Evolutionary conservation across 2,113 vertebrate species (phyloP).

Genomic region (Gavia stellata): DNA sequence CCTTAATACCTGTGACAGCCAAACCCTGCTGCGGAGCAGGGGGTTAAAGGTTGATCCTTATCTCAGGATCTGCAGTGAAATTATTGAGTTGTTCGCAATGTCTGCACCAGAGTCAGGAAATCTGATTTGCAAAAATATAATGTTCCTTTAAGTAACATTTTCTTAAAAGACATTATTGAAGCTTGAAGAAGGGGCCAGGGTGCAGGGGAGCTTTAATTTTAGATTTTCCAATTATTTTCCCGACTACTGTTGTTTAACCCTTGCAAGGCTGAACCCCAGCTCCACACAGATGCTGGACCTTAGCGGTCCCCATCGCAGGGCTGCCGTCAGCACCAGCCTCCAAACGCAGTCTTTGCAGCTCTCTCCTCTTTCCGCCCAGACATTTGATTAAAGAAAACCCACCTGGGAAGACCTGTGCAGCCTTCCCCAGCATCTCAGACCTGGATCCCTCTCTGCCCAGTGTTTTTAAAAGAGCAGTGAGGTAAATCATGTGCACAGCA

Average conservation of each 20-base stretch:
- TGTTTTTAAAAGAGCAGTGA: neutral
- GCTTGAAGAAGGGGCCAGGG: slow-evolving; percentile 60
- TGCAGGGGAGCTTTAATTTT: slow-evolving; percentile 56
- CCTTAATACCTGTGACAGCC: neutral
- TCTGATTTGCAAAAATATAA: slow-evolving; percentile 69
- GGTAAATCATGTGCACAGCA: neutral
- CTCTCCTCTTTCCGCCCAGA: neutral
- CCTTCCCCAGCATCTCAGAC: neutral
- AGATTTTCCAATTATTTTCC: slow-evolving; percentile 64
- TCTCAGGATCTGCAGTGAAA: slow-evolving; percentile 55
- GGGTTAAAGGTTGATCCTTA: slow-evolving; percentile 48
- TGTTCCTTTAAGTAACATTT: slow-evolving; percentile 66
- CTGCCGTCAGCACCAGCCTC: neutral
- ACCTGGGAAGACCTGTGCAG: neutral
- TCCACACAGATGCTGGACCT: neutral
- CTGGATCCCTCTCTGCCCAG: neutral
- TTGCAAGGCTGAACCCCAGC: slow-evolving; percentile 42
- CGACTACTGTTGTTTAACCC: slow-evolving; percentile 68
- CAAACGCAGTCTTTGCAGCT: neutral
- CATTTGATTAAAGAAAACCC: neutral
- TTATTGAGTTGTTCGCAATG: slow-evolving; percentile 40
- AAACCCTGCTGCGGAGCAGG: neutral
- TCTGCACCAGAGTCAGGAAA: slow-evolving; percentile 65
- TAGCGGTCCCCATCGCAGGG: rapidly evolving
- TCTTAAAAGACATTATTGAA: slow-evolving; percentile 62